Base-by-base conservation (phyloP, 1,140 invertebrate genomes). In the Lepidurus packardi region DNA sequence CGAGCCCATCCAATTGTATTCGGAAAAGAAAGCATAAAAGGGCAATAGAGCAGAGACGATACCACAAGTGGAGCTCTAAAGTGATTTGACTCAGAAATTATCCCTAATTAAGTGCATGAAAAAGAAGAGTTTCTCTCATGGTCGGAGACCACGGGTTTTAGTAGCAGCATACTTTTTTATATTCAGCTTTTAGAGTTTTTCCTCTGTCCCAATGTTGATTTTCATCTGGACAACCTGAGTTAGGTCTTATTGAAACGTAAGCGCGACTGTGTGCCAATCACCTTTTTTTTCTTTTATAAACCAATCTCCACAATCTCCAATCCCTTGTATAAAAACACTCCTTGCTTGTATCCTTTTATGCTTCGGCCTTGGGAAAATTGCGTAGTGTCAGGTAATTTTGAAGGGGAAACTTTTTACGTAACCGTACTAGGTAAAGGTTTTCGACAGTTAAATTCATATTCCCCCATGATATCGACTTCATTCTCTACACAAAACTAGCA, bases 1-100 rank as follows among this genome's bases (percentile, higher is more conserved):
- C 10, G 79, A 79, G 74, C 53, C 79, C 42, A 41, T 80, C 9
- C 44, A 80, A 16, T 42, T 77, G 7, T 79, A 79, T 47, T 44
- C 73, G 11, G 43, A 77, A 24, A 77, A 47, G 10, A 45, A 77
- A 47, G 43, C 76, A 25, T 77, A 65, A 16, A 13, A 65, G 34
- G 1, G 34, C 34, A 65, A 65, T n/a, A 6, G 3, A 7, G 53
- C 1, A 21, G 16, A n/a, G 21, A 13, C 3, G 53, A 65, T 65
- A n/a, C 21, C 6, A 7, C 13, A 13, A 65, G 53, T 21, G 53
- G 53, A 10, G 9, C 16, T n/a, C 53, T 21, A 13, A n/a, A 65
- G 53, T 65, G 53, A 65, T 65, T 65, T 65, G 53, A 65, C 53
- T 65, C 53, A 65, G 53, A 65, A 65, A 21, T n/a, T n/a, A 65